Evolutionary conservation across 2,888 invertebrate species (phyloP).

Genomic region (Tetranychus piercei): DNA sequence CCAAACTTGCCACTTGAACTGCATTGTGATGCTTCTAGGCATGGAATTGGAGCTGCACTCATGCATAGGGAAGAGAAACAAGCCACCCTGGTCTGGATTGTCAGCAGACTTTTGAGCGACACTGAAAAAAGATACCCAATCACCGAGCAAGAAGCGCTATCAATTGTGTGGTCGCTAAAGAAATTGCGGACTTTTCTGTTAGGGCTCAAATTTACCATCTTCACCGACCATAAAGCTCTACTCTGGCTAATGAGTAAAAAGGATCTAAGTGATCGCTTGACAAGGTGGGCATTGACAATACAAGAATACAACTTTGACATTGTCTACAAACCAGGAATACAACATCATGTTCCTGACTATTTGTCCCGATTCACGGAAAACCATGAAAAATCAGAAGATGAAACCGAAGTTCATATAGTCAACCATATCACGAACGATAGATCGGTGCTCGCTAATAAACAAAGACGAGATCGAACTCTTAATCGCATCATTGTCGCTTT

Average conservation of each 20-base stretch:
- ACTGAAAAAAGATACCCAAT: constrained; percentile 26
- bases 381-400: too few species aligned
- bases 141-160: constrained; percentile 25
- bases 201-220: not conserved
- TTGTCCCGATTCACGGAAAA: not conserved
- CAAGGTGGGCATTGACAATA: not conserved
- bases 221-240: not conserved
- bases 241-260: not conserved
- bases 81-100: constrained; percentile 20
- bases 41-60: not conserved
- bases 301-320: not conserved
- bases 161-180: constrained; percentile 22
- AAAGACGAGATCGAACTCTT: not conserved
- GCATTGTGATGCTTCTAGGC: not conserved
- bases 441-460: not conserved
- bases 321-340: not conserved
- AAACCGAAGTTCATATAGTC: too few species aligned
- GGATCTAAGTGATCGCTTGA: not conserved
- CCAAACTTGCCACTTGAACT: not conserved
- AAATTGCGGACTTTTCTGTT: not conserved
- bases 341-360: not conserved
- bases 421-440: too few species aligned
- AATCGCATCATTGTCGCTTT: not conserved
- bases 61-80: not conserved
- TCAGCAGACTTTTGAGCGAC: constrained; percentile 21